Evolutionary conservation across 2,113 vertebrate genomes (phyloP).

Genomic region (Fulmarus glacialis): DNA sequence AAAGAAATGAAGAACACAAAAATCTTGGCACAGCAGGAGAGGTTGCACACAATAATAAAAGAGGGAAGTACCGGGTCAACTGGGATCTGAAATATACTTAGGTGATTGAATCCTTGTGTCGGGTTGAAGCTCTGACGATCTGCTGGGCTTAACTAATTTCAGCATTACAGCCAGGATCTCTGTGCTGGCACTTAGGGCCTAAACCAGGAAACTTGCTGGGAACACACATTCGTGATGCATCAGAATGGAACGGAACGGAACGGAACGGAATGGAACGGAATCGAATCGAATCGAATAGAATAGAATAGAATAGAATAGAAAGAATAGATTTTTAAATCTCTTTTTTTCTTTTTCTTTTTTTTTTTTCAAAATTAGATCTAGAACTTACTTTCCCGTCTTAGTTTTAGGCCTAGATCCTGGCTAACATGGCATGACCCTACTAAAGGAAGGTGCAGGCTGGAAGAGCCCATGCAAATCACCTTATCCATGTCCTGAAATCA

Average conservation of each 20-base stretch:
- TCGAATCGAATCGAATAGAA: background rate
- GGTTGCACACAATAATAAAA: constrained; percentile 18
- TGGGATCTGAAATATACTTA: constrained; percentile 22
- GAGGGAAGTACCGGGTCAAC: background rate
- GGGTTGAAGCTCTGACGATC: background rate
- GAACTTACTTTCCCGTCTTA: background rate
- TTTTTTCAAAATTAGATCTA: background rate
- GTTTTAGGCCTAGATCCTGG: background rate
- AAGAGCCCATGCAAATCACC: background rate
- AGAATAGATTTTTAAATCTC: background rate
- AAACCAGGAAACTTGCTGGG: background rate
- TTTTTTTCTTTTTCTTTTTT: background rate
- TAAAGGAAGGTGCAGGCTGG: background rate
- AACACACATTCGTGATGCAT: background rate
- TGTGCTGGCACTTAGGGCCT: background rate
- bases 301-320: background rate
- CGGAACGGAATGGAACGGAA: background rate
- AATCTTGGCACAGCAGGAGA: constrained; percentile 51
- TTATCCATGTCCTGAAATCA: background rate
- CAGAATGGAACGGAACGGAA: background rate
- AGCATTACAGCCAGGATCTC: background rate
- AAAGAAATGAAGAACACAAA: constrained; percentile 52
- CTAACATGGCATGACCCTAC: background rate
- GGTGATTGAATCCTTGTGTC: constrained; percentile 38
- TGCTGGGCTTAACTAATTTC: background rate